Evolutionary conservation across 1,140 invertebrate species (phyloP).

Genomic region (Drosophila trapezifrons): DNA sequence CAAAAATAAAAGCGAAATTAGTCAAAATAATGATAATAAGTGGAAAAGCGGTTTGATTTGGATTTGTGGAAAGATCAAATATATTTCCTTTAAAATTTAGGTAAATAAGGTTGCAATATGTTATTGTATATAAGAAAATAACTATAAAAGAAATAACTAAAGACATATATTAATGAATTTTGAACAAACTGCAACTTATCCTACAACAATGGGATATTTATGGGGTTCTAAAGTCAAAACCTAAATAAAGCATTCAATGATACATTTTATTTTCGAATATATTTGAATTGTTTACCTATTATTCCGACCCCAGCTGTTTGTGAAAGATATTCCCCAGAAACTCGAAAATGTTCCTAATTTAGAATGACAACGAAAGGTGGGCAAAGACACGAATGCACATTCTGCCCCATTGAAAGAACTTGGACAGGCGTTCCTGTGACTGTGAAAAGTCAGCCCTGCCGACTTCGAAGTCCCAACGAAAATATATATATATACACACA

Average conservation of each 20-base stretch:
- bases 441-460: slow-evolving; percentile 15
- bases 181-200: no score
- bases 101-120: neutral
- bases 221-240: no score
- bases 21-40: neutral
- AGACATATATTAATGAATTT: no score
- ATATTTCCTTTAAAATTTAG: no score
- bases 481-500: neutral
- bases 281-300: neutral
- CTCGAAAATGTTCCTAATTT: slow-evolving; percentile 29
- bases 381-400: slow-evolving; percentile 1
- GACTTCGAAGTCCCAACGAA: slow-evolving; percentile 20
- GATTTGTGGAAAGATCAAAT: no score
- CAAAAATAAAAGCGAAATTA: neutral
- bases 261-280: neutral
- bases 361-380: slow-evolving; percentile 24
- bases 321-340: slow-evolving; percentile 9
- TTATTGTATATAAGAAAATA: neutral
- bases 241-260: neutral
- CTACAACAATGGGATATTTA: no score
- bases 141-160: neutral
- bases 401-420: neutral
- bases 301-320: neutral
- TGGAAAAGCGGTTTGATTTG: neutral
- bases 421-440: slow-evolving; percentile 1